Evolutionary conservation across 2,113 vertebrate genomes (phyloP), one percentile per base, ranked within the genome.

Genomic region (Corythoichthys haematopterus): DNA sequence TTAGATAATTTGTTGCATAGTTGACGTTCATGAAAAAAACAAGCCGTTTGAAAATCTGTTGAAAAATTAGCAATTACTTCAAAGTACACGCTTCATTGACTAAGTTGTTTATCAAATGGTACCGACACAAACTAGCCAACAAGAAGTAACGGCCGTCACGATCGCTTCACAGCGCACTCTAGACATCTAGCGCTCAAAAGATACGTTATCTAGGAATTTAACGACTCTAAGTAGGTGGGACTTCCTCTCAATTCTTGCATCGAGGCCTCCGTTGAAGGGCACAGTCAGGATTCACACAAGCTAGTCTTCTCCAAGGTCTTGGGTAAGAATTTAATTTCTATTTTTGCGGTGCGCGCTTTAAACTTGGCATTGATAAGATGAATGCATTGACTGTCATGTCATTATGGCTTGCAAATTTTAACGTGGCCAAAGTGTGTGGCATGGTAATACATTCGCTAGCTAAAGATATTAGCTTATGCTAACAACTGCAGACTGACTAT

Each of bases 251-350:
- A 0, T 2, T 45, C 59, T 69, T 80, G 68, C 79, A 45, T 79
- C 35, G 70, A 84, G 78, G 85, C 76, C 71, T 87, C 84, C 75
- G 60, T 74, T 92, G 91, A 93, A 92, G 92, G 91, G 9, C 91
- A 92, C 68, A 6, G 8, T 28, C 52, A 16, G 52, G 68, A 65
- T 61, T 71, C 52, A 28, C 64, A 79, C 75, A 59, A 43, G 40
- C 40, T 43, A 43, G 40, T 40, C 48, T 40, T 16, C 36, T 33
- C 59, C 40, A 50, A 33, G 72, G 64, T 89, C 50, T 72, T 68
- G 40, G 88, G 91, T 92, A 86, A 84, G 79, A 14, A 1, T 53
- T 4, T 12, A 1, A 1, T 3, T 14, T 4, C 16, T 0, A 0
- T 33, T 2, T 1, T 15, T 0, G 28, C 1, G 1, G 1, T 1